Evolutionary conservation across 2,888 invertebrate species (phyloP), one percentile per base, ranked within the genome.

Genomic region (Plebejus melissa): DNA sequence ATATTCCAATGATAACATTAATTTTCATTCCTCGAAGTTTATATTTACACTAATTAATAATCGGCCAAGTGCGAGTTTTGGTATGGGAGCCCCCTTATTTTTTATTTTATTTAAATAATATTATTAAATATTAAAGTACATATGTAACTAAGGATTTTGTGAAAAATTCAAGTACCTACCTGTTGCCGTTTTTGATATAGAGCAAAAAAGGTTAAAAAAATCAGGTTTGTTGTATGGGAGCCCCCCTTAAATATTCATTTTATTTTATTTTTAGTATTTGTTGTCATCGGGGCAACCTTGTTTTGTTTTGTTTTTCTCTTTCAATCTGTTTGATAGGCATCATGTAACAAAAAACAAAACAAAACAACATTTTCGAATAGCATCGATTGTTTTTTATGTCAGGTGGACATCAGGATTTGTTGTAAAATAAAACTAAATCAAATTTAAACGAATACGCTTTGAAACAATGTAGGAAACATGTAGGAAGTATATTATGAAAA

Each of bases 271-370:
- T n/a, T n/a, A n/a, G n/a, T n/a, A n/a, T n/a, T n/a, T n/a, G n/a
- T n/a, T n/a, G n/a, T n/a, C n/a, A n/a, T n/a, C n/a, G n/a, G n/a
- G n/a, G n/a, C n/a, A n/a, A 32, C 54, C 54, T 13, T 28, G 41
- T 70, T 70, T 41, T 36, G 28, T 16, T 54, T 54, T 54, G 54
- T 70, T 70, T 70, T 38, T 41, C 38, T 22, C 41, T 41, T 70
- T 41, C 41, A n/a, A 70, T 41, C n/a, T 65, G 65, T 65, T 65
- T 65, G 36, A 65, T 32, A 65, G 32, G 32, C 32, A 65, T 65
- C 32, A 65, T 65, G 65, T 32, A 65, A 16, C 32, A 65, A 65
- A 60, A 46, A 38, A 46, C 46, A 46, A 46, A 65, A 65, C 65
- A 32, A 36, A 65, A 13, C 28, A 4, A 11, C 36, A 13, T 32